Base-by-base conservation (phyloP, 1,140 invertebrate species). In the Rhynchophorus ferrugineus region DNA sequence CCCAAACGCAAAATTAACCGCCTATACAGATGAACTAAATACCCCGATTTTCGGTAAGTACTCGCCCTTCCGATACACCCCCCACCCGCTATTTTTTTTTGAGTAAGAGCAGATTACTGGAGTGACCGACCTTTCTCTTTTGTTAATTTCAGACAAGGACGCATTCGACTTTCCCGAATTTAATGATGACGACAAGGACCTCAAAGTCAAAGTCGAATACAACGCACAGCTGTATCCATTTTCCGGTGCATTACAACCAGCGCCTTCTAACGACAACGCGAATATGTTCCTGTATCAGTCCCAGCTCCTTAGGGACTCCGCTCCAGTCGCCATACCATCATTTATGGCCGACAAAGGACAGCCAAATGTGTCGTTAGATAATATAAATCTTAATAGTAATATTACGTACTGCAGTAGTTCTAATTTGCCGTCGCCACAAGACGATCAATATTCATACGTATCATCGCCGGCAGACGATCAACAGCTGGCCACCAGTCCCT, bases 1-100 rank as follows among this genome's bases (percentile, higher is more conserved):
- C 42, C 20, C 44, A 41, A 52, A 47, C 34, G 22, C 41, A 34
- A 39, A 47, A 19, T 43, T 48, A 21, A 55, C 49, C 43, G 56
- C 33, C 54, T 56, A 38, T 51, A 59, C 43, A 57, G 61, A 65
- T 65, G 63, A 65, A 60, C 50, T 63, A 17, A 56, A 54, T 48
- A 61, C 60, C 5, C 57, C 63, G 5, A 53, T 60, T 36, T 54
- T 62, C 37, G 63, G 60, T 63, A 44, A 58, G 56, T 35, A 37
- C 36, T 9, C 16, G 13, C n/a, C n/a, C n/a, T n/a, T n/a, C n/a
- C n/a, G n/a, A n/a, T n/a, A n/a, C n/a, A n/a, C n/a, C n/a, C n/a
- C n/a, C n/a, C n/a, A n/a, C n/a, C n/a, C n/a, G n/a, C n/a, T n/a
- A 22, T 21, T 51, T 34, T 13, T 39, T 44, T 39, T 46, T 3